Base-by-base conservation (phyloP, 2,113 vertebrate genomes). In the Hypomesus transpacificus region DNA sequence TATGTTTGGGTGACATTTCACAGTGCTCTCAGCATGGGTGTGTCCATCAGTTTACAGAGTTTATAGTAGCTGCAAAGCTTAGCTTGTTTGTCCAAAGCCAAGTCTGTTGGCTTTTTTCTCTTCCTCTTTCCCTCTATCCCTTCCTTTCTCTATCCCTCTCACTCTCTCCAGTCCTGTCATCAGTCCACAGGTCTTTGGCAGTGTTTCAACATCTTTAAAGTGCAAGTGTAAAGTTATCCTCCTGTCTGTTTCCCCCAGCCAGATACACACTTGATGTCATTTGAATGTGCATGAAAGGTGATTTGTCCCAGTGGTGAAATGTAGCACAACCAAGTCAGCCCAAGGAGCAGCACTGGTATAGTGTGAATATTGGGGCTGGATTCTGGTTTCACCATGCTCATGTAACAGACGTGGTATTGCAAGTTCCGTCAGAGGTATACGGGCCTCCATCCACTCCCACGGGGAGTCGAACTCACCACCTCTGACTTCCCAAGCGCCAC, bases 181-280 rank as follows among this genome's bases (percentile, higher is more conserved):
- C 46, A 54, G 57, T 61, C 57, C 26, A 74, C 50, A 31, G 16
- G 59, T 64, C 31, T 53, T 20, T 76, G 63, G 62, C 22, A 46
- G 57, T 67, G 31, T 9, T 64, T 59, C 11, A 8, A 31, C 62
- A 34, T 66, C 53, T 60, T 50, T 60, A 57, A n/a, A 58, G 14
- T 39, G 11, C 18, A 13, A 7, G 9, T 11, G 1, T 46, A 46
- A 46, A 2, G 17, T 8, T 61, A 6, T 70, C 39, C 61, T 66
- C 56, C 50, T 68, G 57, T 68, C 64, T 14, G 20, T 34, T 20
- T 31, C 14, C 34, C 34, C 7, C 39, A 66, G 69, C 56, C 74
- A 66, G 22, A 26, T n/a, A 73, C 52, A 21, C 54, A 39, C 52
- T 58, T 68, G 51, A 59, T 64, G 52, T 71, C 52, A 75, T 73